Base-by-base conservation (phyloP, 2,113 vertebrate genomes). In the Microcebus jonahi region DNA sequence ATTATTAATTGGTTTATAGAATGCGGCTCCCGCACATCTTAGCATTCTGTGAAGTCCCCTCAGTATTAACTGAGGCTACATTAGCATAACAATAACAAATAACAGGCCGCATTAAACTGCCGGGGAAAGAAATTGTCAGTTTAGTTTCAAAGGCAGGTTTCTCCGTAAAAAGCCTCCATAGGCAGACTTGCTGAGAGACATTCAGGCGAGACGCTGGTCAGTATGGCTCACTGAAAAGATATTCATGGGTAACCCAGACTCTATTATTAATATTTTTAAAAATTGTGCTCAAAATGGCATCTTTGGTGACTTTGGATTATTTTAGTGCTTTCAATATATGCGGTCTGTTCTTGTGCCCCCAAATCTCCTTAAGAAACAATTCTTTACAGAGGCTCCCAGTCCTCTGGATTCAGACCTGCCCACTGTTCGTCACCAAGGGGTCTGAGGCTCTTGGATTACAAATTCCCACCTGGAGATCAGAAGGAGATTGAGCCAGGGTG, bases 1-100 rank as follows among this genome's bases (percentile, higher is more conserved):
- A 92, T 85, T 97, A 96, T 94, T 97, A 98, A 97, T 96, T 96
- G 96, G 53, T 85, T 95, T 97, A 92, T 45, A 90, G 90, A 97
- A 95, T 65, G 71, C 48, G 73, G 50, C 55, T 96, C 95, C 48
- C 48, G 95, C 71, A 90, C 61, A 48, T 95, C 50, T 84, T 88
- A 81, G 84, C 42, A 86, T 88, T 95, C 57, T 93, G 34, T 84
- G 77, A 93, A 94, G 92, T 90, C 55, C 76, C 76, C 71, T 90
- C 80, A 53, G 67, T 75, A 88, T 79, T 85, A 94, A 90, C 70
- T 48, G 65, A 94, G 57, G 31, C 65, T 71, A 20, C 12, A 94
- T 97, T 97, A 96, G 84, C 93, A 96, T 93, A 92, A 93, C 91
- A 95, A 92, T 87, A 65, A 61, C 23, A 95, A 95, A 90, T 87